These are phyloP conservation scores for Dasypus novemcinctus DNA, from an alignment of 2,113 vertebrate species.

Conservation along the genomic window DNA sequence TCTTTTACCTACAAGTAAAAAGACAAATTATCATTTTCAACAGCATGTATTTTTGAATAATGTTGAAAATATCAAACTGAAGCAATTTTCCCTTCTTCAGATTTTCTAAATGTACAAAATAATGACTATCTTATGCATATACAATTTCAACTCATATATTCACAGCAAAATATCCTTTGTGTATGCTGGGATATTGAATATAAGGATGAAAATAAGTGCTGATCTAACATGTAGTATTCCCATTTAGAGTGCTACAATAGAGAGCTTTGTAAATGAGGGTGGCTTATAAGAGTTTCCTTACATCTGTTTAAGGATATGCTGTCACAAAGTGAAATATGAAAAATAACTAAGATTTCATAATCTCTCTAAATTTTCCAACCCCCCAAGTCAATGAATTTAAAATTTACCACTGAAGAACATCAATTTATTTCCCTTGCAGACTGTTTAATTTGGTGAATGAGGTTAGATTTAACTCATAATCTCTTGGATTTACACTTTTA, in stretches of 20 bases:
- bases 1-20: constrained; percentile 91
- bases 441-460: too few relatives aligned
- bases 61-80: constrained; percentile 77
- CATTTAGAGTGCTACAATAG: constrained; percentile 82
- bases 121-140: neutral
- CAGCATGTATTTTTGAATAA: constrained; percentile 77
- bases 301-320: rapidly evolving
- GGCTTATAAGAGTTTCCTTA: neutral
- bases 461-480: neutral
- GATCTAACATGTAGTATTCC: neutral
- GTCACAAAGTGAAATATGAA: neutral
- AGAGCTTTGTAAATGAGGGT: constrained; percentile 84
- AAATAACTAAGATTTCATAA: neutral
- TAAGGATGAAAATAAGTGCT: neutral
- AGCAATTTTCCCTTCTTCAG: constrained; percentile 69
- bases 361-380: neutral
- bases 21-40: constrained; percentile 87
- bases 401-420: rapidly evolving
- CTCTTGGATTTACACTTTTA: neutral
- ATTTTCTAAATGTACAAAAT: constrained; percentile 60
- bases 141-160: constrained; percentile 27
- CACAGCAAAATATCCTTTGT: neutral
- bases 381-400: neutral
- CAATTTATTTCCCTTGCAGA: neutral
- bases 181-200: neutral